Percentiles rank a stretch among this genome's conserved stretches.
These are phyloP conservation scores for Orthonyx spaldingii DNA, from an alignment of 2,113 vertebrate species.

Conservation along the genomic window DNA sequence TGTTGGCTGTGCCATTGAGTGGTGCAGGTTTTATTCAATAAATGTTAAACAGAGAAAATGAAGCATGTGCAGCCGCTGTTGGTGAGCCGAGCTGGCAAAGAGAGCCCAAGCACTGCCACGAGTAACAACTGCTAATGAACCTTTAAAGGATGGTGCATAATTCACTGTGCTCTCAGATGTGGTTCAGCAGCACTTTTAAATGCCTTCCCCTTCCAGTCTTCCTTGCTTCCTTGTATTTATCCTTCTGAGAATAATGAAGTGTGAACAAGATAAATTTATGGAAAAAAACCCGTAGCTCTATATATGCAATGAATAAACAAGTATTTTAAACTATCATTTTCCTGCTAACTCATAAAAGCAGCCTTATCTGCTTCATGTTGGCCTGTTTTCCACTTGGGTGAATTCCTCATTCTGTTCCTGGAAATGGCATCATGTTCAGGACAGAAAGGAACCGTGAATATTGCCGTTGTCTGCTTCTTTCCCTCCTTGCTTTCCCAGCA, in stretches of 20 bases:
- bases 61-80: fast-evolving
- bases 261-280: not conserved
- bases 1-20: fast-evolving
- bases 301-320: not conserved
- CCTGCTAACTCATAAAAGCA: not conserved
- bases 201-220: not conserved
- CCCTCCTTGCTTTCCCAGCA: not conserved
- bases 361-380: not conserved
- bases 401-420: not conserved
- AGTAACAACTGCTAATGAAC: not conserved
- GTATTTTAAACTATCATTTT: not conserved
- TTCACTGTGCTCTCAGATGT: fast-evolving
- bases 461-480: not conserved
- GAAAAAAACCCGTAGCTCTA: fast-evolving
- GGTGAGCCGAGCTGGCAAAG: not conserved
- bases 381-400: not conserved
- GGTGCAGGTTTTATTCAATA: not conserved
- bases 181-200: not conserved
- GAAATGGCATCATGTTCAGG: not conserved
- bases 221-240: not conserved
- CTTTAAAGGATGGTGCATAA: fast-evolving
- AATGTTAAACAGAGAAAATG: not conserved
- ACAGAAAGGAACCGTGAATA: not conserved
- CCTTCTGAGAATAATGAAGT: not conserved
- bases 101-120: not conserved